A percentile compares a stretch with the other conserved stretches of the same genome.
Conservation (phyloP, 1,140 invertebrate species). For the Drosophila sturtevanti region DNA sequence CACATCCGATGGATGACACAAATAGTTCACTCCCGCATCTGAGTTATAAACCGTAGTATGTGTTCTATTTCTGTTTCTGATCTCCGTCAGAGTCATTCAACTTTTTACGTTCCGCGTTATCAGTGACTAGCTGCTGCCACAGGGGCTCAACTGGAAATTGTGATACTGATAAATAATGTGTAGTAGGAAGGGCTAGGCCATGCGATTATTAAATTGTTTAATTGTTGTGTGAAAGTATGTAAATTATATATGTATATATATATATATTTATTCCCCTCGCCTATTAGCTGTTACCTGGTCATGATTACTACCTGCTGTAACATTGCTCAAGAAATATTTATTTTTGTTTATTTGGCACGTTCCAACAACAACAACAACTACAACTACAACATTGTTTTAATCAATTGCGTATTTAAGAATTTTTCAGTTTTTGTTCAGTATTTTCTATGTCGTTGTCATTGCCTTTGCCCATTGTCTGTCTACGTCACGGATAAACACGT, state of each 20-base stretch:
- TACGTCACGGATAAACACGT: conserved; percentile 27
- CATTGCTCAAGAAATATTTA: conserved; percentile 49
- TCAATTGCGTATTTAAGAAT: conserved; percentile 54
- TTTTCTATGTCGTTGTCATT: too few relatives aligned
- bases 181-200: too few relatives aligned
- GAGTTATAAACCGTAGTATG: not conserved
- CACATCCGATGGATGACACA: not conserved
- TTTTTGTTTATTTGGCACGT: conserved; percentile 68
- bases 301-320: not conserved
- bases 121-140: conserved; percentile 3
- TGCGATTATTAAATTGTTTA: too few relatives aligned
- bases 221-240: not conserved
- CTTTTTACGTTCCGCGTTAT: not conserved
- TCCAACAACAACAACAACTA: conserved; percentile 60
- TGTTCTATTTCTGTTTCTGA: not conserved
- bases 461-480: not conserved
- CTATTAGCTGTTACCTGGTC: not conserved
- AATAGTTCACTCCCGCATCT: not conserved
- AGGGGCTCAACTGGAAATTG: not conserved
- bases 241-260: not conserved
- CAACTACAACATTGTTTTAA: conserved; percentile 62
- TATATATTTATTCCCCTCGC: not conserved
- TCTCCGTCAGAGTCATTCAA: not conserved
- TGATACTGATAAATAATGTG: not conserved
- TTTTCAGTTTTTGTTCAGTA: not conserved